Evolutionary conservation across 2,797 vertebrate species (phyloP).

Genomic region (Eutrigla gurnardus): DNA sequence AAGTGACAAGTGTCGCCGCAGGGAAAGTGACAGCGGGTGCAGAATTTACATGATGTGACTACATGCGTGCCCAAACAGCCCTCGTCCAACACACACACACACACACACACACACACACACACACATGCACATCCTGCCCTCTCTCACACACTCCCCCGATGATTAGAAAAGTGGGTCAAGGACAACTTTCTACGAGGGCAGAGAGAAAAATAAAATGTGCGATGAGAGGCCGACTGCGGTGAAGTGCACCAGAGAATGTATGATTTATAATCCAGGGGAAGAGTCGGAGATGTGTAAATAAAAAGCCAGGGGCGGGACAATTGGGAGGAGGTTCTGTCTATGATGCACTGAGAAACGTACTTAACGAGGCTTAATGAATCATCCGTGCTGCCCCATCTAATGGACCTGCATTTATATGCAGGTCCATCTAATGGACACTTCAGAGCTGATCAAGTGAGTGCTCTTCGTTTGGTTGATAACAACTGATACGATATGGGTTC

Average conservation of each 20-base stretch:
- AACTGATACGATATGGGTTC: constrained; percentile 8
- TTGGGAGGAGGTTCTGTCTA: neutral
- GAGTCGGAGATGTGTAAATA: constrained; percentile 48
- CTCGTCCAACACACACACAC: neutral
- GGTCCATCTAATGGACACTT: constrained; percentile 19
- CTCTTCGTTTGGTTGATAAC: constrained; percentile 37
- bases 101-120: constrained; percentile 9
- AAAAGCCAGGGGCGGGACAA: constrained; percentile 25
- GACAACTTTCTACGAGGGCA: constrained; percentile 70
- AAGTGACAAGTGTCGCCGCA: constrained; percentile 50
- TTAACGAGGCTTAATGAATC: constrained; percentile 46
- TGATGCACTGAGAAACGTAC: constrained; percentile 15
- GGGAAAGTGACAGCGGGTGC: constrained; percentile 35
- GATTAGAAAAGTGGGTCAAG: constrained; percentile 78
- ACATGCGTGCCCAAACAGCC: constrained; percentile 26
- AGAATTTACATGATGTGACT: constrained; percentile 43
- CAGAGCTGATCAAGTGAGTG: constrained; percentile 29
- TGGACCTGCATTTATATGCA: neutral
- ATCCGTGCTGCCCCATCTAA: constrained; percentile 17
- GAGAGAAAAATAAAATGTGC: constrained; percentile 61
- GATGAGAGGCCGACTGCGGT: constrained; percentile 39
- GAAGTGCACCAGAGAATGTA: constrained; percentile 15
- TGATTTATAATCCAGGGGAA: constrained; percentile 43
- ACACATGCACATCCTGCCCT: constrained; percentile 56
- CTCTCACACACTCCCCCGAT: constrained; percentile 56